Evolutionary conservation across 2,888 invertebrate species (phyloP), one percentile per base, ranked within the genome.

Genomic region (Boloria selene): DNA sequence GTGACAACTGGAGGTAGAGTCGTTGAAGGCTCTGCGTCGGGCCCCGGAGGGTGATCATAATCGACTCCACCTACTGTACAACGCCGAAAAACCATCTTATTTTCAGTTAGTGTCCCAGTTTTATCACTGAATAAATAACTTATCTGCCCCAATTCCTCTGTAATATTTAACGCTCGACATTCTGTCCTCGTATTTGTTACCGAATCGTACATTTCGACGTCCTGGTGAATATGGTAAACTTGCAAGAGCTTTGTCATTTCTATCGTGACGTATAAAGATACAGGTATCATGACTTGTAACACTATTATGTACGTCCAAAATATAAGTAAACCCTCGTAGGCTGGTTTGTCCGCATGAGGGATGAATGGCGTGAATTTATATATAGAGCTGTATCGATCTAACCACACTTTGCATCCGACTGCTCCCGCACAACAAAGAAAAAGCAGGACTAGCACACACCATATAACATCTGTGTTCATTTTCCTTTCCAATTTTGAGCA

Each of bases 221-320:
- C 98, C 77, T 97, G 95, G 79, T 97, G 96, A 77, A 99, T 98
- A 85, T 98, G 98, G 88, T 96, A 98, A 58, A 98, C 97, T 93
- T 99, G 99, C 68, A 97, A 94, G 70, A 99, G 94, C 88, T 99
- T 99, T 75, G 98, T 97, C 93, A 99, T 95, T 89, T 99, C 99
- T 79, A 99, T 95, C 3, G 98, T 98, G 62, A 99, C 99, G 89
- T 99, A 99, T 69, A 99, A 92, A 7, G 99, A 98, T 55, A 99
- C 93, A 0, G 99, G 99, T 82, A 99, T 98, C 96, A 99, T 97
- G 69, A 98, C 97, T 94, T 99, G 99, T 65, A 98, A 94, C 74
- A 98, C 96, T 80, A 99, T 98, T 73, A 99, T 96, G 86, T 97
- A 98, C 2, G 98, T 98, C 96, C 97, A 98, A 91, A 99, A 99